Evolutionary conservation across 2,888 invertebrate genomes (phyloP).

Genomic region (Maniola hyperantus): DNA sequence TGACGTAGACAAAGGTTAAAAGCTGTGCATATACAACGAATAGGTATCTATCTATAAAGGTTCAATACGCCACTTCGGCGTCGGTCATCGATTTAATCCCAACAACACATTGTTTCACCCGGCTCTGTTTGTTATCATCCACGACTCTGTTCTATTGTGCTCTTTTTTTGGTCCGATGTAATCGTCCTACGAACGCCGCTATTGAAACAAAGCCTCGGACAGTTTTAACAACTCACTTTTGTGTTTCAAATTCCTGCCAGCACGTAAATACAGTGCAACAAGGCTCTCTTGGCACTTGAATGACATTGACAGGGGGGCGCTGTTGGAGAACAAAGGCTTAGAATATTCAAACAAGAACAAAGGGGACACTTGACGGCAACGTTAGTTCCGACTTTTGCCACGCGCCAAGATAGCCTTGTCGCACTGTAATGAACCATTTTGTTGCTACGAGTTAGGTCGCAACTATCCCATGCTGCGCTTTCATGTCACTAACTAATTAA

Average conservation of each 20-base stretch:
- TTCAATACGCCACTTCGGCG: not conserved
- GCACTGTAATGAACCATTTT: conserved; percentile 38
- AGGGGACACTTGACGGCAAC: too few species aligned
- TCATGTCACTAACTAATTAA: too few species aligned
- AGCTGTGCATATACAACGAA: too few species aligned
- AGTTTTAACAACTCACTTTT: conserved; percentile 48
- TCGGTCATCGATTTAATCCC: conserved; percentile 75
- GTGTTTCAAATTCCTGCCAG: conserved; percentile 42
- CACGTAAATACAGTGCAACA: too few species aligned
- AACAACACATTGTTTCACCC: conserved; percentile 69
- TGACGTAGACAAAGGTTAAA: too few species aligned
- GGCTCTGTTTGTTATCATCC: conserved; percentile 70
- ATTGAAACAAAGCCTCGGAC: conserved; percentile 48
- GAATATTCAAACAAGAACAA: too few species aligned
- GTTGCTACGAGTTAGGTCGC: too few species aligned
- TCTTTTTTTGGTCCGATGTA: conserved; percentile 60
- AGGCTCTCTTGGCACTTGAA: too few species aligned
- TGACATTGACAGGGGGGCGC: too few species aligned
- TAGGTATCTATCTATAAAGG: not conserved
- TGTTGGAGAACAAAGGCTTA: too few species aligned
- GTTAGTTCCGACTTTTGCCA: too few species aligned
- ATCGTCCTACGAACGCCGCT: conserved; percentile 49
- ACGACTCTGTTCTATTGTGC: conserved; percentile 38
- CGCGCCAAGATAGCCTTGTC: too few species aligned
- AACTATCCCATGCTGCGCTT: conserved; percentile 14